phyloP scores from a whole-genome alignment of 2,888 invertebrate genomes.

The Macaria notata region DNA sequence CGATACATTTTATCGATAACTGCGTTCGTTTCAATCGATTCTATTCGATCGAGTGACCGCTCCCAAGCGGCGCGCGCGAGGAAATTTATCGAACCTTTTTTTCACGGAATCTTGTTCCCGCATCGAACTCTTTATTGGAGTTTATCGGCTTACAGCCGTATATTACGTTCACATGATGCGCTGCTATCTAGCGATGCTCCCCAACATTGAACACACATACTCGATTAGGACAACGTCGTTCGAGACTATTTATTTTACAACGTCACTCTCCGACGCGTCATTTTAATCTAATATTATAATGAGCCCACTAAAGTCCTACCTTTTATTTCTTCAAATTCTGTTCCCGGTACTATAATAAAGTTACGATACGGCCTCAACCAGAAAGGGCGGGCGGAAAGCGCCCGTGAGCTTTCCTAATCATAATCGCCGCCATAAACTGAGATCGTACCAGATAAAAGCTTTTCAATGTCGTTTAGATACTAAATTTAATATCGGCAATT shows the following conservation, averaged over 20 bases:
- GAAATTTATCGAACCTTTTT: conserved; percentile 39
- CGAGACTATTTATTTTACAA: conserved; percentile 42
- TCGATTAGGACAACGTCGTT: conserved; percentile 48
- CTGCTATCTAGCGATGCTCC: conserved; percentile 41
- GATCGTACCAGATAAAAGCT: conserved; percentile 31
- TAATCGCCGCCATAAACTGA: conserved; percentile 25
- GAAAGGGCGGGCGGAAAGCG: conserved; percentile 15
- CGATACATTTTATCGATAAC: conserved; percentile 67
- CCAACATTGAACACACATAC: conserved; percentile 45
- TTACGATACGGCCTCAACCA: conserved; percentile 19
- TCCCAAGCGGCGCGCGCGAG: conserved; percentile 48
- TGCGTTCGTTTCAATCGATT: conserved; percentile 60
- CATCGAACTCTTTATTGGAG: conserved; percentile 60
- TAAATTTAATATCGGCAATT: conserved; percentile 30
- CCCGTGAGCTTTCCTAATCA: conserved; percentile 25
- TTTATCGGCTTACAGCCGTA: conserved; percentile 66
- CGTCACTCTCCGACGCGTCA: conserved; percentile 34
- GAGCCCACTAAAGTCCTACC: conserved; percentile 34
- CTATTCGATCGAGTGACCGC: conserved; percentile 47
- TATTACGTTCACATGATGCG: conserved; percentile 53
- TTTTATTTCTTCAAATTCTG: conserved; percentile 36
- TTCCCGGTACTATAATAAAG: conserved; percentile 10
- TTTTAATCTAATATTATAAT: conserved; percentile 48
- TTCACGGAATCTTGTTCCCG: conserved; percentile 33
- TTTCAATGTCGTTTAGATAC: conserved; percentile 26